Evolutionary conservation across 2,797 vertebrate species (phyloP), one percentile per base, ranked within the genome.

Genomic region (Cryptoblepharus egeriae): DNA sequence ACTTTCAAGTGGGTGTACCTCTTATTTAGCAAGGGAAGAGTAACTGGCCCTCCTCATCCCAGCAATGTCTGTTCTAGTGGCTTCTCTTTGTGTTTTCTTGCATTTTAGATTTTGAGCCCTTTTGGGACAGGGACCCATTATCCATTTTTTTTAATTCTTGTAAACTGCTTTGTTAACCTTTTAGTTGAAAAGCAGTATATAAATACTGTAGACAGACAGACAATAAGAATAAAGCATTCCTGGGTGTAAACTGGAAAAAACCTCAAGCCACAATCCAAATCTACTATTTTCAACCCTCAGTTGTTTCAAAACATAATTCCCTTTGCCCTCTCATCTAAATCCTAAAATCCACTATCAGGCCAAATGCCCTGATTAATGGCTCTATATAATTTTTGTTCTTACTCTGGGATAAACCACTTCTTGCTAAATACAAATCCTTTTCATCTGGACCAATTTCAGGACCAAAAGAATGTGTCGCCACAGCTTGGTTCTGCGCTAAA

Each of bases 361-460:
- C 76, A 82, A 90, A 68, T 92, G 67, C 68, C 76, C 86, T 92
- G 86, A 95, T 93, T 90, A 92, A 93, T 87, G 91, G 85, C 84
- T 89, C 86, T 63, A 13, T 63, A 13, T 79, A 88, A 93, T 64
- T 70, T 83, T 73, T 85, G 74, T 65, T 61, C 80, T 95, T 86
- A 86, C 90, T 84, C 85, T 81, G 88, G 90, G 87, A 87, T 63
- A 81, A 90, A 91, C 90, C 84, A 86, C 79, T 94, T 91, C 89
- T 86, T 92, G 83, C 87, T 93, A 87, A 90, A 83, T 85, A 89
- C 87, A 75, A 87, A 91, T 91, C 74, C 76, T 89, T 93, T 88
- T 89, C 67, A 63, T 89, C 84, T 73, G 63, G 82, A 87, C 0
- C 83, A 93, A 85, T 85, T 88, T 92, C 84, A 90, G 63, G 22